These are phyloP conservation scores for Cryptotermes secundus DNA, from an alignment of 1,140 invertebrate species.

Conservation along the genomic window DNA sequence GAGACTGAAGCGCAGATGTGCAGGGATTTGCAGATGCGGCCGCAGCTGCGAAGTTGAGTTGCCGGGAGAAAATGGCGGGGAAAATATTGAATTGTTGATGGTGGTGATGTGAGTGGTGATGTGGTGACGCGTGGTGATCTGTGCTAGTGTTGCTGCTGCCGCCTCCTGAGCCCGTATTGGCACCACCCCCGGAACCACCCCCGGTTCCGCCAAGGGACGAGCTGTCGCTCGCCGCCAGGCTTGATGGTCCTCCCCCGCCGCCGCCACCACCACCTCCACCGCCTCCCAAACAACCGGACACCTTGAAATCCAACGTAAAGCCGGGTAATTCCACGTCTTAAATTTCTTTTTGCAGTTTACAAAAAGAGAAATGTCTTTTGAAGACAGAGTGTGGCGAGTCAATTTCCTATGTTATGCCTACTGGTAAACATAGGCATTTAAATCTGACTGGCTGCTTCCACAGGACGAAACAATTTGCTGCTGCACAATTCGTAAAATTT, in stretches of 20 bases:
- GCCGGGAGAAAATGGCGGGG: constrained; percentile 82
- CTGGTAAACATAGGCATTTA: background rate
- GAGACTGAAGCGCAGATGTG: constrained; percentile 46
- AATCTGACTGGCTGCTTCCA: background rate
- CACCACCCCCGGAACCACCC: constrained; percentile 4
- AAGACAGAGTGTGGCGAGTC: background rate
- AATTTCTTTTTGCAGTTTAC: background rate
- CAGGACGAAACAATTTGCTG: background rate
- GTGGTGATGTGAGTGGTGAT: constrained; percentile 47
- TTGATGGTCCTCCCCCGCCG: background rate
- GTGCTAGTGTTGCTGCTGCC: background rate
- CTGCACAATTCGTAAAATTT: background rate
- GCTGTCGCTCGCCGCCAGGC: background rate
- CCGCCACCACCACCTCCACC: background rate
- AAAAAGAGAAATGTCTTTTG: background rate
- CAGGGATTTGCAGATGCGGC: constrained; percentile 48
- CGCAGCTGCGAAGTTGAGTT: constrained; percentile 66
- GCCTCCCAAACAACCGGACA: background rate
- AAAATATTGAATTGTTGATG: constrained; percentile 85
- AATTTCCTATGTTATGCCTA: background rate
- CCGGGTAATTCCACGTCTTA: constrained; percentile 20
- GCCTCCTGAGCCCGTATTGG: background rate
- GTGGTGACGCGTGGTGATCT: constrained; percentile 26
- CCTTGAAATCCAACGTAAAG: constrained; percentile 28
- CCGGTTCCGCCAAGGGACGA: constrained; percentile 9